Base-by-base conservation (phyloP, 2,888 invertebrate species). In the Aleiodes alternator region DNA sequence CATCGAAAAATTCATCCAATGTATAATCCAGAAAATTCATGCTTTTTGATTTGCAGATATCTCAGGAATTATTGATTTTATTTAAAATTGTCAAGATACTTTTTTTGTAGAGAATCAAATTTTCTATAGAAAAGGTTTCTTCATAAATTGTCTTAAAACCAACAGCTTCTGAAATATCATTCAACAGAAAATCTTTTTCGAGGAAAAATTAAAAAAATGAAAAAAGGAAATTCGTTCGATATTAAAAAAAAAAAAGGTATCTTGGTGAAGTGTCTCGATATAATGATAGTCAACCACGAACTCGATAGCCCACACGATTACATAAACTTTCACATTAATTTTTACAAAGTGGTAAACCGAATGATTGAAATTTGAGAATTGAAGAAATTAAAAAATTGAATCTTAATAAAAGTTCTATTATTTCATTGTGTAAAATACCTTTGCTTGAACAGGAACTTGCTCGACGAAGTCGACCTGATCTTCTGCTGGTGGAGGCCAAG, bases 401-500 rank as follows among this genome's bases (percentile, higher is more conserved):
- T 34, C 72, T 55, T 59, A n/a, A 16, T 69, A 11, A 8, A 12
- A 31, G 9, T 38, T 16, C 31, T 57, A 68, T 31, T 72, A 66
- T 68, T 53, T 61, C 59, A 34, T 34, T 6, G 5, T 34, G 5
- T 4, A 23, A 23, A 23, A 77, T 91, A 94, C 94, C 93, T 94
- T 93, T 81, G 90, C 85, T 88, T 92, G 92, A 78, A 90, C 90
- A 78, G 91, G 90, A 83, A 88, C 91, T 85, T 93, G 90, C 84
- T 91, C 91, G 61, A 87, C 84, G 78, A 88, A 91, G 82, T 92
- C 92, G 83, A 92, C 93, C 89, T 94, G 92, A 81, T 93, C 94
- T 88, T 94, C 93, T 82, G 92, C 91, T 82, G 92, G 92, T 84
- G 96, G 96, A 81, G 96, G 96, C 96, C 96, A 96, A 90, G 95